These are phyloP conservation scores for Blomia tropicalis DNA, from an alignment of 2,888 invertebrate genomes.

Conservation along the genomic window DNA sequence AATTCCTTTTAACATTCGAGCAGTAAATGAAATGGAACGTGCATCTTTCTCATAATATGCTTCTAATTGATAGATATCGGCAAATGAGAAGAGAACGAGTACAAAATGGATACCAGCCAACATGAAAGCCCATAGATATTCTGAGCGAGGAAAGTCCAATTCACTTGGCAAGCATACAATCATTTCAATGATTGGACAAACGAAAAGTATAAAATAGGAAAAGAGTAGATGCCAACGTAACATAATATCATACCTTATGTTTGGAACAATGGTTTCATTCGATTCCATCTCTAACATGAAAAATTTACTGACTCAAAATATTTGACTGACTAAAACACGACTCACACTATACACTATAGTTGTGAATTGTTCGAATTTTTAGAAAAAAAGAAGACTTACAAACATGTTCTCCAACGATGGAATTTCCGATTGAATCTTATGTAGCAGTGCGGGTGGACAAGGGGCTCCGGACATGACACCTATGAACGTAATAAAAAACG, in stretches of 20 bases:
- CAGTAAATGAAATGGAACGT: background rate
- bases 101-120: background rate
- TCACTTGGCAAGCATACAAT: background rate
- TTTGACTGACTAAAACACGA: too few species aligned
- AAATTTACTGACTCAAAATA: too few species aligned
- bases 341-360: too few species aligned
- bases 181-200: background rate
- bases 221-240: background rate
- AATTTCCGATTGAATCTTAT: conserved; percentile 37
- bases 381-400: too few species aligned
- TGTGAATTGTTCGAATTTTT: too few species aligned
- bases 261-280: background rate
- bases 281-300: too few species aligned
- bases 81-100: background rate
- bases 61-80: background rate
- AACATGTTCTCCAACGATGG: conserved; percentile 37
- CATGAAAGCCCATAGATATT: background rate
- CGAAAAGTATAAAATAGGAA: background rate
- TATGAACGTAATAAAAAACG: conserved; percentile 33
- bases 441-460: conserved; percentile 44
- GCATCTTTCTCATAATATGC: background rate
- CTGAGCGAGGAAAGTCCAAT: background rate
- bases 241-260: background rate
- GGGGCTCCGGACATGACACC: conserved; percentile 57
- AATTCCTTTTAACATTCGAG: background rate